Base-by-base conservation (phyloP, 2,797 vertebrate species). In the Pampus argenteus region DNA sequence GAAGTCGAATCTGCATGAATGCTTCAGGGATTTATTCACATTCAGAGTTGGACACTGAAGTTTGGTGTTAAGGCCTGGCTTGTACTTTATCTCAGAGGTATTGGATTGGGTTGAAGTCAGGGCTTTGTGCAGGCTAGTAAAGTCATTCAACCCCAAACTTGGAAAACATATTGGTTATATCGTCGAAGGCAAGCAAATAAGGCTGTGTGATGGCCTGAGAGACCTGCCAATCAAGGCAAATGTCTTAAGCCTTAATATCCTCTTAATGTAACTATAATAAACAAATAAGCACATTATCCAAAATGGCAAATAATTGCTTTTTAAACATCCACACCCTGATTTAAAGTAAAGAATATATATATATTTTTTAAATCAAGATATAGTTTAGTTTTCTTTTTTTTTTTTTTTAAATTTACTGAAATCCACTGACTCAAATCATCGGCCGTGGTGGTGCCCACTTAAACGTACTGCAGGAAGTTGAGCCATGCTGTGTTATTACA, bases 401-500 rank as follows among this genome's bases (percentile, higher is more conserved):
- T 25, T 0, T 2, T 49, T 36, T 40, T 44, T 34, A 10, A 34
- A 34, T 29, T 29, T 9, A 34, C 31, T 34, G 9, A 34, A 34
- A 10, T 34, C 9, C 17, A 34, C 26, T 18, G 9, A 2, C n/a
- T 40, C 11, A 36, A 25, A 48, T 20, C 1, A n/a, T 34, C 4
- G 17, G 8, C 5, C n/a, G 7, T 44, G 15, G 4, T 28, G 18
- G 26, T 17, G 51, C 28, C 18, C 4, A 3, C 17, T 11, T 18
- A 0, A 42, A 20, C 45, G 40, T 23, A 23, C 44, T 52, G 6
- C 34, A 58, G 45, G 26, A 54, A 38, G 29, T n/a, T 66, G 45
- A 78, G 60, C 68, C 31, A n/a, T 23, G 9, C 48, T 47, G n/a
- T 74, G 34, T 76, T 44, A 74, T 45, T 34, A 51, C 42, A 45